phyloP scores from a whole-genome alignment of 2,888 invertebrate genomes.

The Boloria euphrosyne region DNA sequence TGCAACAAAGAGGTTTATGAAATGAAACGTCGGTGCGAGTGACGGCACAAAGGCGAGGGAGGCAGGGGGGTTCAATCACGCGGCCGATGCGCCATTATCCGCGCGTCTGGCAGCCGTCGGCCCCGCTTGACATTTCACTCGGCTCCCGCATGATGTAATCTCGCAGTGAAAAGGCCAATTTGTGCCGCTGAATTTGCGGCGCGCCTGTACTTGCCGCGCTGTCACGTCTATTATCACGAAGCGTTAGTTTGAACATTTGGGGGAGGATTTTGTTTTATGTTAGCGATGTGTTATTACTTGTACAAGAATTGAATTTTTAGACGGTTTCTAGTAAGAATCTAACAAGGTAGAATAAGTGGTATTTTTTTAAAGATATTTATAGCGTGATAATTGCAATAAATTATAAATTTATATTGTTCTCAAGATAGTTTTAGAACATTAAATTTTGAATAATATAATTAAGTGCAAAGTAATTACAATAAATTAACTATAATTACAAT shows the following conservation, averaged over 20 bases:
- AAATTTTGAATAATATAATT: conserved; percentile 10
- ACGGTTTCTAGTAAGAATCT: conserved; percentile 22
- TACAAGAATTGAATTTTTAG: conserved; percentile 16
- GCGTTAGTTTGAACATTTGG: conserved; percentile 52
- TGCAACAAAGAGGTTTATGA: conserved; percentile 85
- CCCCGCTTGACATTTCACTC: conserved; percentile 83
- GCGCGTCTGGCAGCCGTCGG: conserved; percentile 82
- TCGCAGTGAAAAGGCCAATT: conserved; percentile 83
- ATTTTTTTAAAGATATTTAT: neutral
- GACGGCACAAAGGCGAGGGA: conserved; percentile 77
- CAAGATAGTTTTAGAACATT: conserved; percentile 5
- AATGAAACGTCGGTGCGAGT: conserved; percentile 80
- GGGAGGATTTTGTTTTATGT: conserved; percentile 50
- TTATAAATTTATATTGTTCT: conserved; percentile 1
- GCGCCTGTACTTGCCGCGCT: conserved; percentile 75
- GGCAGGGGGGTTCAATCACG: conserved; percentile 75
- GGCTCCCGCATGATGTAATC: conserved; percentile 83
- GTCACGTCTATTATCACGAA: conserved; percentile 74
- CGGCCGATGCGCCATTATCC: conserved; percentile 82
- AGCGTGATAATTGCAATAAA: conserved; percentile 5
- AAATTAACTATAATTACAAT: conserved; percentile 2
- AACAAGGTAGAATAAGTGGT: conserved; percentile 1
- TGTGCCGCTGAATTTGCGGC: conserved; percentile 82
- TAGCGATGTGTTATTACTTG: conserved; percentile 34
- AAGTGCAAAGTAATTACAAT: conserved; percentile 13